These are phyloP conservation scores for Thunnus thynnus DNA, from an alignment of 2,113 vertebrate genomes.

Conservation along the genomic window DNA sequence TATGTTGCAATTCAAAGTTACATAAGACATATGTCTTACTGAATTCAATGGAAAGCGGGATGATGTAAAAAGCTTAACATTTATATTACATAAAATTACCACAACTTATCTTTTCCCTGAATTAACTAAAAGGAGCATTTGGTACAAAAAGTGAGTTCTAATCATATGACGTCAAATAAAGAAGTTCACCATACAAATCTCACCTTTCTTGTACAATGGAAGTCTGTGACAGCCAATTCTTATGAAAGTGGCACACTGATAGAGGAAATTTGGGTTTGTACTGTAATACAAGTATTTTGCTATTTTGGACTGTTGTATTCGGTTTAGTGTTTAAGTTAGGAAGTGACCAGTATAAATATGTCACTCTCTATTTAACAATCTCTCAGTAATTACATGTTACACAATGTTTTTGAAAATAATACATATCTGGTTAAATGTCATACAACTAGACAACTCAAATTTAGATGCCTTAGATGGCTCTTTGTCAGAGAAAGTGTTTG, in stretches of 20 bases:
- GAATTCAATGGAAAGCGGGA: not conserved
- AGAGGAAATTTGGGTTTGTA: not conserved
- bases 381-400: not conserved
- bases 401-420: slow-evolving; percentile 9
- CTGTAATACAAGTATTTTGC: not conserved
- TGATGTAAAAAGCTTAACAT: not conserved
- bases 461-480: slow-evolving; percentile 1
- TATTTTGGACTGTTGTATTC: not conserved
- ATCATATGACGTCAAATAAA: not conserved
- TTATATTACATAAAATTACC: not conserved
- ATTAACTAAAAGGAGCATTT: not conserved
- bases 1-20: not conserved
- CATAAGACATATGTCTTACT: not conserved
- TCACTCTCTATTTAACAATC: slow-evolving; percentile 13
- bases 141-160: not conserved
- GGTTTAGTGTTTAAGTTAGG: not conserved
- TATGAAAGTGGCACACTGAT: not conserved
- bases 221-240: not conserved
- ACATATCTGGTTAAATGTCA: not conserved
- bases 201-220: not conserved
- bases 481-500: not conserved
- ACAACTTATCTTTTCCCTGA: not conserved
- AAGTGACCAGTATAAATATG: not conserved
- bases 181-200: not conserved
- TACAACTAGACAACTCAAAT: not conserved